Percentiles rank a stretch among this genome's conserved stretches.
These are phyloP conservation scores for Leucophora obtusa DNA, from an alignment of 2,888 invertebrate genomes.

Conservation along the genomic window DNA sequence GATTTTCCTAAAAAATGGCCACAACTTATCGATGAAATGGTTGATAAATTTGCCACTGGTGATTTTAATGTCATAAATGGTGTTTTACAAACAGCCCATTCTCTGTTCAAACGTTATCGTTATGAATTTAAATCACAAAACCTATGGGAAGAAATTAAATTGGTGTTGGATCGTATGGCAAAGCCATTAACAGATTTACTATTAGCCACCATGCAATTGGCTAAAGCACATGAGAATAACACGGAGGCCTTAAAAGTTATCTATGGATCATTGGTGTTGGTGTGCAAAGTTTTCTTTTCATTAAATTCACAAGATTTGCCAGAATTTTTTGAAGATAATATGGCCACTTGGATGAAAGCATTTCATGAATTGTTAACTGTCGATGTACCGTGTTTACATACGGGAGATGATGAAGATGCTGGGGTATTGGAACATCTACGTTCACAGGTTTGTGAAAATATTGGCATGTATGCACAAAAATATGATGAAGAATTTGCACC, in stretches of 20 bases:
- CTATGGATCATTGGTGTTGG: constrained; percentile 91
- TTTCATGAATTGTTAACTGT: constrained; percentile 89
- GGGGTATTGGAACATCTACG: constrained; percentile 94
- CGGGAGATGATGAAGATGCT: constrained; percentile 90
- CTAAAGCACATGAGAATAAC: constrained; percentile 88
- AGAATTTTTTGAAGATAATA: constrained; percentile 99
- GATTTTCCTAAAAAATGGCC: constrained; percentile 99
- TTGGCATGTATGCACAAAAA: constrained; percentile 96
- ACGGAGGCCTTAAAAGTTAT: constrained; percentile 90
- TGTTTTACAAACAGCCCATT: constrained; percentile 95
- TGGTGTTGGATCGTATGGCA: constrained; percentile 95
- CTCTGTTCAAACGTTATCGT: constrained; percentile 96
- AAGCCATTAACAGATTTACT: constrained; percentile 95
- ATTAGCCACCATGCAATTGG: constrained; percentile 91
- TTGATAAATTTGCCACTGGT: constrained; percentile 92
- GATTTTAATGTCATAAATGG: constrained; percentile 98
- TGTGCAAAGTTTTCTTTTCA: constrained; percentile 97
- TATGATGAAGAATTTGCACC: constrained; percentile 98
- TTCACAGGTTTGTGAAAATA: constrained; percentile 97
- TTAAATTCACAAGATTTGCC: constrained; percentile 98
- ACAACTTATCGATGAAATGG: constrained; percentile 94
- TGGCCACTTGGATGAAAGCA: constrained; percentile 95
- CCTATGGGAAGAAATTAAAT: constrained; percentile 98
- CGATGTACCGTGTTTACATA: constrained; percentile 87
- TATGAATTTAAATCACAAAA: constrained; percentile 96